Conservation (phyloP, 2,888 invertebrate genomes). For the Synergus itoensis region DNA sequence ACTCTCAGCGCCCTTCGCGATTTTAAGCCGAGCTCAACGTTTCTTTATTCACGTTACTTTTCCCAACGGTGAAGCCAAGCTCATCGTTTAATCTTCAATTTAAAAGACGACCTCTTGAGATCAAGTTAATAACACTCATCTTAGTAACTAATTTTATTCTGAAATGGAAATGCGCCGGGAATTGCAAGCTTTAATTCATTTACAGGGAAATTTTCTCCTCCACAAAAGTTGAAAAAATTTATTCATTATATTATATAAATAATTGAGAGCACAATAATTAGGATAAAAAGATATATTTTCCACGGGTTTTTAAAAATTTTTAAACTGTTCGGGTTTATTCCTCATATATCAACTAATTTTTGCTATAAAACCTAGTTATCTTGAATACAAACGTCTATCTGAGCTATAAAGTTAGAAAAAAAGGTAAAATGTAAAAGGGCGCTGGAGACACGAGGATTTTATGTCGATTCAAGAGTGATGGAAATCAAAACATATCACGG, state of each 20-base stretch:
- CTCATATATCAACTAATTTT: too few relatives aligned
- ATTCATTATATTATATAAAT: too few relatives aligned
- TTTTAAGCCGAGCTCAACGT: slow-evolving; percentile 9
- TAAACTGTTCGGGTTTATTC: too few relatives aligned
- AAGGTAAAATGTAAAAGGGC: too few relatives aligned
- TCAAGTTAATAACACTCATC: slow-evolving; percentile 32
- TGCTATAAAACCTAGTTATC: too few relatives aligned
- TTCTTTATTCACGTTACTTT: slow-evolving; percentile 19
- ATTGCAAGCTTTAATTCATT: neutral
- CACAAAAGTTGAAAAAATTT: too few relatives aligned
- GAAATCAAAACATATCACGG: slow-evolving; percentile 1
- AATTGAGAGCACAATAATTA: too few relatives aligned
- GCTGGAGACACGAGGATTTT: too few relatives aligned
- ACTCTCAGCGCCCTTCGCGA: neutral
- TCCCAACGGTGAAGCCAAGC: neutral
- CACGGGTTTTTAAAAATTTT: too few relatives aligned
- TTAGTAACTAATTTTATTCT: slow-evolving; percentile 23
- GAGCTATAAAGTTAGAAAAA: too few relatives aligned
- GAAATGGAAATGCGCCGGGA: slow-evolving; percentile 7
- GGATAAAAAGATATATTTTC: too few relatives aligned
- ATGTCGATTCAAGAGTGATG: neutral
- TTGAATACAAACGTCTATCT: too few relatives aligned
- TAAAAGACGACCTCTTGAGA: slow-evolving; percentile 25
- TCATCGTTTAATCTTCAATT: slow-evolving; percentile 34
- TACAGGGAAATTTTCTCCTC: neutral